phyloP scores from a whole-genome alignment of 2,888 invertebrate species.

The Acronicta leporina region DNA sequence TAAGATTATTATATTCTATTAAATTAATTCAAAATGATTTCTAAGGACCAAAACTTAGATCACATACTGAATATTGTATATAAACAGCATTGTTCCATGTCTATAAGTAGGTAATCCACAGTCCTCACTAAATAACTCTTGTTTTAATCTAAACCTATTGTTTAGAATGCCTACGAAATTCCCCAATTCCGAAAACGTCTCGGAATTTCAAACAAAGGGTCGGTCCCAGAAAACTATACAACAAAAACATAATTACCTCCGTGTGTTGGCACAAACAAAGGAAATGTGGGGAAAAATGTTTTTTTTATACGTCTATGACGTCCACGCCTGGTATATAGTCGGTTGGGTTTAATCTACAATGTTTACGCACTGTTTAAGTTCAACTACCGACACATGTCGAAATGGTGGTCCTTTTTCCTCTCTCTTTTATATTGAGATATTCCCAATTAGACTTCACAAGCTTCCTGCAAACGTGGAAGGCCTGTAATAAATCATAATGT shows the following conservation, averaged over 20 bases:
- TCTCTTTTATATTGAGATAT: constrained; percentile 46
- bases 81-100: no score
- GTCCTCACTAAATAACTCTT: constrained; percentile 15
- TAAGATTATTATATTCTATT: no score
- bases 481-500: constrained; percentile 18
- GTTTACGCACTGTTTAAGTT: constrained; percentile 77
- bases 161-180: constrained; percentile 31
- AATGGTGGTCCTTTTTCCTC: constrained; percentile 66
- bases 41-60: no score
- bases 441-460: constrained; percentile 29
- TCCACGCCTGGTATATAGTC: constrained; percentile 70
- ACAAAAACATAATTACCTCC: constrained; percentile 58
- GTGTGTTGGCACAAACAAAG: constrained; percentile 52
- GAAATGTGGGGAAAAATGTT: constrained; percentile 50
- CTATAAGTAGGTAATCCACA: not conserved
- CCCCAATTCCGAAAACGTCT: constrained; percentile 34
- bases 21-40: no score
- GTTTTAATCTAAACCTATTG: constrained; percentile 21
- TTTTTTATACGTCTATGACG: constrained; percentile 60
- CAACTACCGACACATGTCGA: constrained; percentile 71
- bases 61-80: no score
- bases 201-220: constrained; percentile 43
- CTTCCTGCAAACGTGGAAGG: constrained; percentile 12
- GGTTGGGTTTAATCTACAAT: constrained; percentile 76
- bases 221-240: constrained; percentile 48